A percentile compares a stretch with the other conserved stretches of the same genome.
phyloP scores from a whole-genome alignment of 2,113 vertebrate genomes.

The Burhinus oedicnemus region DNA sequence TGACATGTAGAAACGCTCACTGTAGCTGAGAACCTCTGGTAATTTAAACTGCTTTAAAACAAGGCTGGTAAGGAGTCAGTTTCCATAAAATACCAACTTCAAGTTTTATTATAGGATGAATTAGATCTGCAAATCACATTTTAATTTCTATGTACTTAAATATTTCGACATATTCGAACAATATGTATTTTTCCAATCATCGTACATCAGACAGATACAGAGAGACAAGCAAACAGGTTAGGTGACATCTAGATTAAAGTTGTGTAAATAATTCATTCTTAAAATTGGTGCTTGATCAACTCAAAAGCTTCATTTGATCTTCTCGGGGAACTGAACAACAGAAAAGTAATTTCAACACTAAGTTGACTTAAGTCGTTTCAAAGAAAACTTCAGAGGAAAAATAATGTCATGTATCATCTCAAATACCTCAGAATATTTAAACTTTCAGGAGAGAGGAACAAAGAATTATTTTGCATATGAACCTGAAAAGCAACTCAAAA shows the following conservation, averaged over 20 bases:
- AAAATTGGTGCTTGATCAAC: conserved; percentile 40
- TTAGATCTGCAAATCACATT: background rate
- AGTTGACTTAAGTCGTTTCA: conserved; percentile 16
- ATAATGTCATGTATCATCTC: background rate
- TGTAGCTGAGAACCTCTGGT: background rate
- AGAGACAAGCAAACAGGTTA: background rate
- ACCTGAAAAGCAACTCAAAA: background rate
- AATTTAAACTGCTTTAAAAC: background rate
- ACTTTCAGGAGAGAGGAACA: background rate
- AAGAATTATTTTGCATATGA: conserved; percentile 7
- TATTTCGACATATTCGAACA: background rate
- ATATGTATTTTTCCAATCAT: background rate
- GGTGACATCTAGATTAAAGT: conserved; percentile 7
- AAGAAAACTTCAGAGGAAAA: conserved; percentile 38
- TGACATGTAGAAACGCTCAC: accelerated
- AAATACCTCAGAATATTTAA: background rate
- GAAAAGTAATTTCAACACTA: conserved; percentile 47
- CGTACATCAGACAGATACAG: background rate
- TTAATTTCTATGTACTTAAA: background rate
- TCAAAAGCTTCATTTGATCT: conserved; percentile 52
- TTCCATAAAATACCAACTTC: background rate
- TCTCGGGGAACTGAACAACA: conserved; percentile 11
- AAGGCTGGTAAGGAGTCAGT: background rate
- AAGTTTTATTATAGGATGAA: background rate
- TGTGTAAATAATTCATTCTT: conserved; percentile 39